Base-by-base conservation (phyloP, 2,888 invertebrate genomes). In the Oxycera nigricornis region DNA sequence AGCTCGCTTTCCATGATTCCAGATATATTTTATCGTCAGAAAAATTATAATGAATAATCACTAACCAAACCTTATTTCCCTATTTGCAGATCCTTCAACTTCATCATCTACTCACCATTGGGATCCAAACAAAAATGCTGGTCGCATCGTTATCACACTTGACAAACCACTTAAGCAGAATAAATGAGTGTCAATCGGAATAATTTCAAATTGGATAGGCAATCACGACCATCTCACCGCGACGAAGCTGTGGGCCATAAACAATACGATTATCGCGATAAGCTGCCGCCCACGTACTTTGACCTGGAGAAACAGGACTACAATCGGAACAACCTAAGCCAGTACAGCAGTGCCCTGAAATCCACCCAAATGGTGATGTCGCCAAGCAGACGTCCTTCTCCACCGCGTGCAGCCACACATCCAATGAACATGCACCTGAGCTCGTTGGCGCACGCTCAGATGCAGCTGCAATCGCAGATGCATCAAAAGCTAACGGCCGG, bases 381-480 rank as follows among this genome's bases (percentile, higher is more conserved):
- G 85, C 90, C 90, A 78, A 90, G 89, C 82, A 88, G 90, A 82
- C 87, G 90, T 84, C 89, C 89, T 80, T 90, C 91, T 82, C 90
- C 90, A 79, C 89, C 89, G 78, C 87, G 82, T 77, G 81, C 86
- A 78, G 83, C 86, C 75, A 80, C 86, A 77, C 87, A 87, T 81
- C 87, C 87, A 78, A 84, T 85, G 81, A 85, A 83, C 78, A 84
- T 85, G 79, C 85, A 85, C 77, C 80, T 85, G 72, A 82, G 82
- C 75, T 82, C 83, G 68, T 79, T 84, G 79, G 83, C 83, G 31
- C 83, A 83, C 77, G 82, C 83, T 28, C 83, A 84, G 80, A 81
- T 85, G 80, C 85, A 85, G 70, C 80, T 85, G 75, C 83, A 84
- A 57, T 82, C 83, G 72, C 85, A 86, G 76, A 81, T 85, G 79